These are phyloP conservation scores for Elaeidobius kamerunicus DNA, from an alignment of 2,888 invertebrate genomes.

Conservation along the genomic window DNA sequence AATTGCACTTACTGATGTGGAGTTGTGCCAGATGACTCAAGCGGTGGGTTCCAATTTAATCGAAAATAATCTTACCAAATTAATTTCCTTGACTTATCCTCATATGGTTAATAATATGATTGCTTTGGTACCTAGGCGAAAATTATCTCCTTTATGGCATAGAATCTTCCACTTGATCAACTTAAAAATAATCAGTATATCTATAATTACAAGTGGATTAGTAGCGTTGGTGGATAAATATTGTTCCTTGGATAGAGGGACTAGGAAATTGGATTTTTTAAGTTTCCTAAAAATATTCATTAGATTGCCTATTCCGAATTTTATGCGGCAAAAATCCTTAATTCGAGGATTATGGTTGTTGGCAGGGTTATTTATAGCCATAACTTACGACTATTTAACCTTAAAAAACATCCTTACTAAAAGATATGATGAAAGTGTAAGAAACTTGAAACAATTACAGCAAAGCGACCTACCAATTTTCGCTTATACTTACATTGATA, in stretches of 20 bases:
- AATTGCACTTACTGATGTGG: background rate
- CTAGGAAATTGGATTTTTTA: background rate
- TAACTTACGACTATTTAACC: slow-evolving; percentile 1
- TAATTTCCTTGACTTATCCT: slow-evolving; percentile 2
- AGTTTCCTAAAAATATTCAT: background rate
- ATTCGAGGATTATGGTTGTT: slow-evolving; percentile 5
- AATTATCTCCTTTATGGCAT: slow-evolving; percentile 1
- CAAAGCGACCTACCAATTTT: background rate
- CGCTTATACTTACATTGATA: background rate
- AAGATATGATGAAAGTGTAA: background rate
- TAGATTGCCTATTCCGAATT: background rate
- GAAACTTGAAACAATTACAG: background rate
- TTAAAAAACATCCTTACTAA: background rate
- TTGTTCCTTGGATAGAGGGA: background rate
- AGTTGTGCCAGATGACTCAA: background rate
- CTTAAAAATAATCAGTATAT: background rate
- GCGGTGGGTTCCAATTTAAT: background rate
- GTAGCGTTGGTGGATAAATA: slow-evolving; percentile 7
- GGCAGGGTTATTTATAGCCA: background rate
- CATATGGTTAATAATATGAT: slow-evolving; percentile 13
- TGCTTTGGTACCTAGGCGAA: slow-evolving; percentile 8
- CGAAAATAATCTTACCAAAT: background rate
- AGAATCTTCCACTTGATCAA: background rate
- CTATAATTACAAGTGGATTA: background rate
- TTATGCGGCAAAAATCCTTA: background rate